These are phyloP conservation scores for Deilephila elpenor DNA, from an alignment of 2,888 invertebrate genomes.

Conservation along the genomic window DNA sequence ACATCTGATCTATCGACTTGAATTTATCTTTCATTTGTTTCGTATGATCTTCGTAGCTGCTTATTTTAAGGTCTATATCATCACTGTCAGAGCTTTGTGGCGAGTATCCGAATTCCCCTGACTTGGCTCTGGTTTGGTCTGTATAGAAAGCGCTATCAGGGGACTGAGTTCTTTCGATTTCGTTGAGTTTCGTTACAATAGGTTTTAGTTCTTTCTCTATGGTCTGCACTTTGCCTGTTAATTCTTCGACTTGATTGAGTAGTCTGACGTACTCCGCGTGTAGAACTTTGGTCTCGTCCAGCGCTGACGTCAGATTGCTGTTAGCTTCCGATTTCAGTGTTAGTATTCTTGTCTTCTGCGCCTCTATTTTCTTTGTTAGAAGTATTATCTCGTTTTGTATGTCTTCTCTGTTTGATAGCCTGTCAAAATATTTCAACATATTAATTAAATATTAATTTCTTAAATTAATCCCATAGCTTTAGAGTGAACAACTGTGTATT, in stretches of 20 bases:
- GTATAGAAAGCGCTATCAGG: constrained; percentile 83
- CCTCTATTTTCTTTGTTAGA: constrained; percentile 87
- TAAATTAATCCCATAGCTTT: not conserved
- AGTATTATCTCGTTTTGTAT: constrained; percentile 90
- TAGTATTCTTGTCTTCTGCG: constrained; percentile 86
- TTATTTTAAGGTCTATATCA: constrained; percentile 69
- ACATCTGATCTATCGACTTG: constrained; percentile 82
- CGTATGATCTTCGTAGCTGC: constrained; percentile 72
- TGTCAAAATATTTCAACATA: constrained; percentile 48
- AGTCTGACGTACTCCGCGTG: constrained; percentile 86
- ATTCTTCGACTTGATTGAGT: constrained; percentile 86
- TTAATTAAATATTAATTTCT: not conserved
- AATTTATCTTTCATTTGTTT: constrained; percentile 77
- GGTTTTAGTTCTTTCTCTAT: constrained; percentile 88
- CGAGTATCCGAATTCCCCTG: constrained; percentile 78
- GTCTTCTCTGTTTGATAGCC: constrained; percentile 93
- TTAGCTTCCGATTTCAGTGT: constrained; percentile 88
- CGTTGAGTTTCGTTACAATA: constrained; percentile 70
- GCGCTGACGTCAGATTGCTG: constrained; percentile 87
- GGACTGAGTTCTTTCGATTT: constrained; percentile 75
- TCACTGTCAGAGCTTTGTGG: constrained; percentile 80
- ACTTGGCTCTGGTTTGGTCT: constrained; percentile 80
- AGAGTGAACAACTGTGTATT: too few relatives aligned
- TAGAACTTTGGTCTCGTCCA: constrained; percentile 88
- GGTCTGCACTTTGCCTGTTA: constrained; percentile 86